Evolutionary conservation across 30 jellyfish, hydroid and myxozoan species (phyloP).

Genomic region (Nemopilema nomurai): DNA sequence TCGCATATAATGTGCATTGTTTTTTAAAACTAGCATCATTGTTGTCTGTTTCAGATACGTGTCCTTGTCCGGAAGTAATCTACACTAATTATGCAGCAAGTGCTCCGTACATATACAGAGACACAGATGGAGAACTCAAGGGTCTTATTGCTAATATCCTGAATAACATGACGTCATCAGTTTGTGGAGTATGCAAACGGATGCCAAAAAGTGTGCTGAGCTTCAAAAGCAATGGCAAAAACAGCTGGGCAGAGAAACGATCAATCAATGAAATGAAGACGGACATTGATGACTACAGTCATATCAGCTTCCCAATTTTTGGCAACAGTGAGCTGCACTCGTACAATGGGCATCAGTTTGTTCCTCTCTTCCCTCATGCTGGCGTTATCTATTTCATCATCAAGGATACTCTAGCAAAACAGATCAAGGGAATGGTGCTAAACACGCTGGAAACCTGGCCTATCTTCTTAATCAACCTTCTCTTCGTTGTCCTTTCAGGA

Average conservation of each 20-base stretch:
- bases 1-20: too few relatives aligned
- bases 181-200: conserved; percentile 35
- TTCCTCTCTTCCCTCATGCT: conserved; percentile 46
- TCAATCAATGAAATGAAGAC: neutral
- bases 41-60: conserved; percentile 21
- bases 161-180: neutral
- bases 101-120: conserved; percentile 30
- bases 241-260: conserved; percentile 25
- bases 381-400: conserved; percentile 29
- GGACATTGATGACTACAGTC: conserved; percentile 36
- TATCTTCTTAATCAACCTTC: conserved; percentile 5
- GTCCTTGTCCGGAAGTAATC: conserved; percentile 19
- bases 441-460: conserved; percentile 27
- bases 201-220: neutral
- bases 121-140: neutral
- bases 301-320: conserved; percentile 37
- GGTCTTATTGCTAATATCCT: conserved; percentile 39
- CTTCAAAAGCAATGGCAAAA: conserved; percentile 19
- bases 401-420: conserved; percentile 8
- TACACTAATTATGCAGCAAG: conserved; percentile 20
- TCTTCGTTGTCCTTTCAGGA: conserved; percentile 19
- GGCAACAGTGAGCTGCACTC: conserved; percentile 10
- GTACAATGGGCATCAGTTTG: conserved; percentile 23
- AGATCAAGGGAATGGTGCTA: neutral
- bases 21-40: too few relatives aligned